A percentile compares a stretch with the other conserved stretches of the same genome.
These are phyloP conservation scores for Harpagoxenus sublaevis DNA, from an alignment of 2,888 invertebrate species.

Conservation along the genomic window DNA sequence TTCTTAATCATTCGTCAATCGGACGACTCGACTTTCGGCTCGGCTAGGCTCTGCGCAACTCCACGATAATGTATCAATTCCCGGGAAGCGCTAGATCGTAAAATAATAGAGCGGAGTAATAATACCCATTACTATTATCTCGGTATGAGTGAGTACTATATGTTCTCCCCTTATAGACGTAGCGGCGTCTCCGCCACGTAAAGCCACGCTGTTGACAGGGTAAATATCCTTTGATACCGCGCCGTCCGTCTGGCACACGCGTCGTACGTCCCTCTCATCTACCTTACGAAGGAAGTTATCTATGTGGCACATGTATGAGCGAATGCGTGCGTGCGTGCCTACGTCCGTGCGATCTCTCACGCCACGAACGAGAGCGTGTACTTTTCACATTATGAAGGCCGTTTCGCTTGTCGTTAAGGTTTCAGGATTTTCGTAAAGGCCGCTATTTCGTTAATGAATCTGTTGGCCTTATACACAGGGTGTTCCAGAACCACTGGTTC, in stretches of 20 bases:
- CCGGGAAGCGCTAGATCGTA: slow-evolving; percentile 77
- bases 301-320: slow-evolving; percentile 53
- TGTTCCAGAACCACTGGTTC: background rate
- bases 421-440: slow-evolving; percentile 42
- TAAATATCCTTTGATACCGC: slow-evolving; percentile 83
- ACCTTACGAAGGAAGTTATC: slow-evolving; percentile 63
- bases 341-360: slow-evolving; percentile 50
- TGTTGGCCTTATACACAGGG: background rate
- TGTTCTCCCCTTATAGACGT: slow-evolving; percentile 73
- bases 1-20: slow-evolving; percentile 43
- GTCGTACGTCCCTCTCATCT: slow-evolving; percentile 73
- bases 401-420: slow-evolving; percentile 43
- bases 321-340: slow-evolving; percentile 39
- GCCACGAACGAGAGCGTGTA: slow-evolving; percentile 55
- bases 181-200: slow-evolving; percentile 74
- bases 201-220: slow-evolving; percentile 83
- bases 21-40: background rate
- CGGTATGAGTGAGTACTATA: slow-evolving; percentile 67
- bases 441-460: slow-evolving; percentile 54
- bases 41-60: background rate
- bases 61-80: slow-evolving; percentile 78
- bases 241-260: slow-evolving; percentile 83
- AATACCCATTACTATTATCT: slow-evolving; percentile 80
- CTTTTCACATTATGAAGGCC: slow-evolving; percentile 54
- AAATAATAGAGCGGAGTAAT: slow-evolving; percentile 82